Evolutionary conservation across 2,113 vertebrate species (phyloP), one percentile per base, ranked within the genome.

Genomic region (Corythornis vintsioides): DNA sequence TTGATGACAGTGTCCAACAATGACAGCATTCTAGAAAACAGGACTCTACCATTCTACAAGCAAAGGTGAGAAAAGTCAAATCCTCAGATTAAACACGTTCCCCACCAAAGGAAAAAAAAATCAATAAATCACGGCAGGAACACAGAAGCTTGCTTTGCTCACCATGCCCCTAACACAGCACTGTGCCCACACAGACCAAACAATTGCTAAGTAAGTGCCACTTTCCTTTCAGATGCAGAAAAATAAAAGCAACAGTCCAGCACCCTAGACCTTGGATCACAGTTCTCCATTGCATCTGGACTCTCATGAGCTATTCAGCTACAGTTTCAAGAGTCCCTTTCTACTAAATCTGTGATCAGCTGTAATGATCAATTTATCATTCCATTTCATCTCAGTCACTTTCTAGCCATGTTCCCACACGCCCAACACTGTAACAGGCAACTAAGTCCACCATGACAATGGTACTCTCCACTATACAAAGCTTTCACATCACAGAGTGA

Each of bases 401-500:
- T 83, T 64, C 56, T 20, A n/a, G 20, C 42, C 67, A 20, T 31
- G 31, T 52, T 85, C 53, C 63, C 56, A 35, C 2, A 0, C 10
- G 7, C 12, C 84, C 43, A 40, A 12, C 4, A 31, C 22, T 9
- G 15, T 11, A 60, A 47, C 6, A 82, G 25, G 22, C 7, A 7
- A 43, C 0, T 1, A 84, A 85, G 35, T 72, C 40, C 43, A 67
- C 25, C n/a, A 2, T 3, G 40, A 31, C 0, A 2, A 31, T 6
- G 5, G 22, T 1, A 55, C 18, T 28, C 52, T 55, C 64, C 38
- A 66, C n/a, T 28, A 50, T 5, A 29, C 4, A 63, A 59, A 78
- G 56, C 19, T 64, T 82, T 48, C 65, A 45, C 9, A 15, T 33
- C 29, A 59, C 4, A 53, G 26, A 75, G 0, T 15, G 48, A 57